phyloP scores from a whole-genome alignment of 2,888 invertebrate genomes.

The Diloba caeruleocephala region DNA sequence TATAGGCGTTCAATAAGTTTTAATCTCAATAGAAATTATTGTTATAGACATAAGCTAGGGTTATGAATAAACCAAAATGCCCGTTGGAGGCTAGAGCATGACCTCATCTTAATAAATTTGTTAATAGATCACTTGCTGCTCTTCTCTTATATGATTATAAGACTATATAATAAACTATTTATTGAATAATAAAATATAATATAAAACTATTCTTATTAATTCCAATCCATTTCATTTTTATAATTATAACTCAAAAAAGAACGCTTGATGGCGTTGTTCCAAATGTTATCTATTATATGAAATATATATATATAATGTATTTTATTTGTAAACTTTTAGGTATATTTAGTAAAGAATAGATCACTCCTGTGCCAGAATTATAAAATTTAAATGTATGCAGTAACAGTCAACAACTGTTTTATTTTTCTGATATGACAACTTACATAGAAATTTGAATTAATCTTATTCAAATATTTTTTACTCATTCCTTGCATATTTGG shows the following conservation, averaged over 20 bases:
- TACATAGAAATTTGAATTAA: no score
- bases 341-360: not conserved
- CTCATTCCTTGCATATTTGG: not conserved
- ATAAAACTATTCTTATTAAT: no score
- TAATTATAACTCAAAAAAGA: constrained; percentile 15
- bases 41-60: constrained; percentile 22
- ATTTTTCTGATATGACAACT: no score
- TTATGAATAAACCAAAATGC: constrained; percentile 41
- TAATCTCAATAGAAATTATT: constrained; percentile 19
- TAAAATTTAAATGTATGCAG: no score
- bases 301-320: no score
- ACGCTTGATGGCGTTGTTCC: constrained; percentile 22
- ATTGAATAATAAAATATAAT: constrained; percentile 8
- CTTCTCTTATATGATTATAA: constrained; percentile 12
- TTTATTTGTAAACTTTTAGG: constrained; percentile 1
- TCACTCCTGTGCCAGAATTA: no score
- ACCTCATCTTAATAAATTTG: constrained; percentile 5
- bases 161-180: constrained; percentile 5
- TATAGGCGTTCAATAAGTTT: constrained; percentile 17
- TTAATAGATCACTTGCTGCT: constrained; percentile 13
- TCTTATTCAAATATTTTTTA: no score
- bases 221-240: no score
- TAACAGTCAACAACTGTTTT: no score
- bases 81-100: constrained; percentile 37
- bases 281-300: constrained; percentile 2